phyloP scores from a whole-genome alignment of 2,797 vertebrate genomes.

The Coregonus sp. region DNA sequence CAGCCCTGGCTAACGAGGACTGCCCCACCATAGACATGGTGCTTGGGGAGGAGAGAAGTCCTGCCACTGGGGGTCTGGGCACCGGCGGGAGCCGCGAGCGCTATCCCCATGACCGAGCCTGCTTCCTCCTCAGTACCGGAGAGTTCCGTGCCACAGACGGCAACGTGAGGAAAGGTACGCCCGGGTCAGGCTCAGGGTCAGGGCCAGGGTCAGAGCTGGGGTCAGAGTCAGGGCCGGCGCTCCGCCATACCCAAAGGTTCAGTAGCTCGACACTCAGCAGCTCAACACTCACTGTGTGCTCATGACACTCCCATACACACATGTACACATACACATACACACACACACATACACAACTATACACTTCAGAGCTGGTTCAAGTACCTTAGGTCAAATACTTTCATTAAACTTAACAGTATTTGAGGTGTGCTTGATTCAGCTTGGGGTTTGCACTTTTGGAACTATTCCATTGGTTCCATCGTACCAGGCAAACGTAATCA shows the following conservation, averaged over 20 bases:
- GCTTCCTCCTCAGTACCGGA: conserved; percentile 88
- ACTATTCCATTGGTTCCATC: neutral
- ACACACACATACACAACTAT: conserved; percentile 1
- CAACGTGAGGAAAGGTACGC: conserved; percentile 92
- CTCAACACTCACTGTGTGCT: neutral
- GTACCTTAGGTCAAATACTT: conserved; percentile 12
- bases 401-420: neutral
- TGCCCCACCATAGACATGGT: conserved; percentile 92
- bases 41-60: conserved; percentile 90
- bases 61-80: conserved; percentile 74
- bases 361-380: conserved; percentile 4
- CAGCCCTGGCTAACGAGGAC: conserved; percentile 90
- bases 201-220: conserved; percentile 26
- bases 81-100: conserved; percentile 78
- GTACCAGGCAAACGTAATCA: neutral
- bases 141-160: conserved; percentile 89
- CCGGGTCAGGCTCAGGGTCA: neutral
- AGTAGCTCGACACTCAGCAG: conserved; percentile 7
- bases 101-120: conserved; percentile 89
- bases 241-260: neutral
- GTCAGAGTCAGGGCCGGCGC: conserved; percentile 23
- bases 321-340: conserved; percentile 12
- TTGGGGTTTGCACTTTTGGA: neutral
- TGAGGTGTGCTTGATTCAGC: neutral
- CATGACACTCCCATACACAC: neutral